A percentile compares a stretch with the other conserved stretches of the same genome.
Conservation (phyloP, 2,797 vertebrate species). For the Mus spretus region DNA sequence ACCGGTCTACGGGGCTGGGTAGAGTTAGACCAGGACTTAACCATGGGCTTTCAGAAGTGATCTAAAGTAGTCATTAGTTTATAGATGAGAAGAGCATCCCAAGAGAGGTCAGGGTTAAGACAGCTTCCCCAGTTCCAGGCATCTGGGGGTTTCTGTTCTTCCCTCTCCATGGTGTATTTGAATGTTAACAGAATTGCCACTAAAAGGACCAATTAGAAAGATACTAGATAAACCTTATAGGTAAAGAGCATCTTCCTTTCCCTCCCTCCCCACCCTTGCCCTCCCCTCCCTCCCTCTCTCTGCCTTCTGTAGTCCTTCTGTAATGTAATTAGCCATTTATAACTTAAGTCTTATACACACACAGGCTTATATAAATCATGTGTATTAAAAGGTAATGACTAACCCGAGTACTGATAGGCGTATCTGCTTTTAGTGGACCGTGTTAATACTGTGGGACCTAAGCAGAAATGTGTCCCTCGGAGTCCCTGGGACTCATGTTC, state of each 20-base stretch:
- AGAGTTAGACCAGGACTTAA: not conserved
- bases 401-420: not conserved
- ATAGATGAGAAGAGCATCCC: not conserved
- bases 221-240: not conserved
- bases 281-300: too few relatives aligned
- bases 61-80: slow-evolving; percentile 27
- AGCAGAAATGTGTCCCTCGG: not conserved
- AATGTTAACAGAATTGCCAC: not conserved
- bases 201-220: not conserved
- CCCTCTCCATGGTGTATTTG: not conserved
- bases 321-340: not conserved
- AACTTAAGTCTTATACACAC: slow-evolving; percentile 5
- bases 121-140: not conserved
- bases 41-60: not conserved
- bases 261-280: not conserved
- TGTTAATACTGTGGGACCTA: not conserved
- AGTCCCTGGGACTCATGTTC: not conserved
- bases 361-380: not conserved
- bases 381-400: slow-evolving; percentile 5
- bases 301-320: not conserved
- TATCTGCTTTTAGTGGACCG: not conserved
- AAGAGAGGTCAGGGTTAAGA: not conserved
- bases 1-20: not conserved
- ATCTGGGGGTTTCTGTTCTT: not conserved
- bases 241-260: not conserved